These are phyloP conservation scores for Acanthis flammea DNA, from an alignment of 2,797 vertebrate genomes.

Conservation along the genomic window DNA sequence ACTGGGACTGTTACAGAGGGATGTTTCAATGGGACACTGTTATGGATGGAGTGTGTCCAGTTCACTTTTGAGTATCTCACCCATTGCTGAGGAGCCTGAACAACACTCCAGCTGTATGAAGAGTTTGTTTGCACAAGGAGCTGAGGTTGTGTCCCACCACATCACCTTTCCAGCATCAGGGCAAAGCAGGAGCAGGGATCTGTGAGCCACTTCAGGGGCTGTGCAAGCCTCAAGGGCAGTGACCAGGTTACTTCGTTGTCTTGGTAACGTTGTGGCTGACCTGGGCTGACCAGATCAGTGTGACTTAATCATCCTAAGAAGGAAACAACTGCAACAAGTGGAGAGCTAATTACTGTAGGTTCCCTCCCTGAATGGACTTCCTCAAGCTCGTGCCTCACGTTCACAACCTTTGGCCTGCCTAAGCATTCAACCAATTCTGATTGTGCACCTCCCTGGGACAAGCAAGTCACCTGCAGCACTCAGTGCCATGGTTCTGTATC, in stretches of 20 bases:
- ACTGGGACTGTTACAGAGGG: neutral
- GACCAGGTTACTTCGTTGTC: neutral
- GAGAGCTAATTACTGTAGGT: neutral
- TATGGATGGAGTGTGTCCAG: neutral
- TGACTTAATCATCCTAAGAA: conserved; percentile 15
- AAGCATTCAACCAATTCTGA: neutral
- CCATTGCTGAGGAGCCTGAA: neutral
- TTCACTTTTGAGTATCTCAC: neutral
- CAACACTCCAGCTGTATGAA: neutral
- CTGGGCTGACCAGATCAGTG: neutral
- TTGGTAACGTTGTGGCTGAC: neutral
- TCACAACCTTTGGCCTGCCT: neutral
- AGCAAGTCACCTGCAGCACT: neutral
- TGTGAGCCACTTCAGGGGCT: neutral
- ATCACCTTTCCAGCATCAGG: neutral
- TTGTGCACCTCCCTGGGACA: neutral
- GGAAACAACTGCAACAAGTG: conserved; percentile 28
- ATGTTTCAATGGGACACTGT: neutral
- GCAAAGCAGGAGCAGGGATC: neutral
- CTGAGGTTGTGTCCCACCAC: neutral
- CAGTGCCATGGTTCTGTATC: neutral
- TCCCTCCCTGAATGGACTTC: neutral
- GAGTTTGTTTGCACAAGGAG: neutral
- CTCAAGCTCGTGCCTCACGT: neutral
- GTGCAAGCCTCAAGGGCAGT: neutral